Evolutionary conservation across 2,797 vertebrate species (phyloP).

Genomic region (Hypotaenidia philippensis): DNA sequence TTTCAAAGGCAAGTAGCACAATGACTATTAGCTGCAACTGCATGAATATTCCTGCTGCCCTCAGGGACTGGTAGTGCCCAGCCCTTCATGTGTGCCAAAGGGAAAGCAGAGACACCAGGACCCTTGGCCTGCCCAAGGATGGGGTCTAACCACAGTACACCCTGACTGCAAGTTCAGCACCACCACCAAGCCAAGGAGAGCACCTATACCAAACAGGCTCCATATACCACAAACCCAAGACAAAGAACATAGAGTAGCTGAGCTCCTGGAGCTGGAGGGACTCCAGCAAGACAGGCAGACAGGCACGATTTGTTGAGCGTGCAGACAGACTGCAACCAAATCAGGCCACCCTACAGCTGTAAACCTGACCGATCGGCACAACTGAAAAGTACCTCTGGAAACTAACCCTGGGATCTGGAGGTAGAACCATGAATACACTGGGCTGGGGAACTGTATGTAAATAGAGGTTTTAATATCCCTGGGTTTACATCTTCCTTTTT

Average conservation of each 20-base stretch:
- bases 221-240: neutral
- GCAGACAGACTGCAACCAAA: neutral
- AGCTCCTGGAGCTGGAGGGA: neutral
- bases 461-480: conserved; percentile 53
- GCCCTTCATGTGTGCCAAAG: neutral
- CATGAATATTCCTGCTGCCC: neutral
- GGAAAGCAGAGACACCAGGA: neutral
- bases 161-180: neutral
- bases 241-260: neutral
- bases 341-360: neutral
- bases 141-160: neutral
- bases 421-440: neutral
- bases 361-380: accelerated
- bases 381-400: neutral
- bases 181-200: neutral
- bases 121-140: accelerated
- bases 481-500: conserved; percentile 60
- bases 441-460: conserved; percentile 22
- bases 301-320: accelerated
- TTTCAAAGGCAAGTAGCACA: conserved; percentile 19
- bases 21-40: neutral
- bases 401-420: neutral
- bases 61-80: accelerated
- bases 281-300: neutral
- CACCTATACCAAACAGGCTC: neutral